phyloP scores from a whole-genome alignment of 2,113 vertebrate genomes.

The Neopipo cinnamomea region DNA sequence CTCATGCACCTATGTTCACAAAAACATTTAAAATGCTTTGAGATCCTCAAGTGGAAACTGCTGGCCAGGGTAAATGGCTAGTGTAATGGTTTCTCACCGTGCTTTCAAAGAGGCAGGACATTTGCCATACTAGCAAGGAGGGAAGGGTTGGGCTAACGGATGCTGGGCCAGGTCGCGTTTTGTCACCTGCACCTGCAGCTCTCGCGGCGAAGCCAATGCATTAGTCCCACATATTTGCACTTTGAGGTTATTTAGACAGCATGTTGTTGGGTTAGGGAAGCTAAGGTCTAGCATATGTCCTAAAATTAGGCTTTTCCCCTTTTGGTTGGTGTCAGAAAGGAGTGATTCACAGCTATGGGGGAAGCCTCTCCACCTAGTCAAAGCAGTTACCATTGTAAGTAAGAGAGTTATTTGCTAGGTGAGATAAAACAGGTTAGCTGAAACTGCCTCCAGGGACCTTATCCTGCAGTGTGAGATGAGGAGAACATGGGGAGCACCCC shows the following conservation, averaged over 20 bases:
- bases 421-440: not conserved
- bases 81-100: rapidly evolving
- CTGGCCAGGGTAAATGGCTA: not conserved
- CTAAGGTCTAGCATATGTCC: not conserved
- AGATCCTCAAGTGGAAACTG: not conserved
- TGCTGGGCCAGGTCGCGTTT: not conserved
- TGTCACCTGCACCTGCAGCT: not conserved
- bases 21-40: not conserved
- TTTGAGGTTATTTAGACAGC: slow-evolving; percentile 18
- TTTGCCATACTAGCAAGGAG: not conserved
- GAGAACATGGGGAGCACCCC: not conserved
- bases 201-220: not conserved
- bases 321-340: not conserved
- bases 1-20: not conserved
- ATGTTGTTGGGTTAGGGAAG: not conserved
- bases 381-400: not conserved
- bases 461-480: not conserved
- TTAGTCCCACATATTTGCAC: not conserved
- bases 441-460: not conserved
- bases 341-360: not conserved
- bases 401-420: not conserved
- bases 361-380: not conserved
- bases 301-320: slow-evolving; percentile 2
- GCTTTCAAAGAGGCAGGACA: not conserved
- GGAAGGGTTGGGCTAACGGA: not conserved